Evolutionary conservation across 2,113 vertebrate species (phyloP), one percentile per base, ranked within the genome.

Genomic region (Tetrao urogallus): DNA sequence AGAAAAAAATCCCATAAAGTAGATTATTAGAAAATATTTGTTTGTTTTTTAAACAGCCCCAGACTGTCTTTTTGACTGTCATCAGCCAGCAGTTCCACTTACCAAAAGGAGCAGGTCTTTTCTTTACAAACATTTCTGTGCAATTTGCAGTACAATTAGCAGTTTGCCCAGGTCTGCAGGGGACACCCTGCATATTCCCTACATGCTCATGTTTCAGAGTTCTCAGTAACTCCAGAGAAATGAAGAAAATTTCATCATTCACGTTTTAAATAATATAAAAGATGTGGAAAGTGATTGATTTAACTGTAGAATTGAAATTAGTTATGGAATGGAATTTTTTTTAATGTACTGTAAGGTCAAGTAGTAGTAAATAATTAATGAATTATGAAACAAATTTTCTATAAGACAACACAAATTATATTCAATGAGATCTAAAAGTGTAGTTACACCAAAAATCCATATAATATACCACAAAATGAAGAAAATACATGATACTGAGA

Each of bases 361-460:
- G 92, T 91, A 87, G 93, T 43, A 85, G 75, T 95, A 93, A 96
- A 96, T 96, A 96, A 96, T 96, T 94, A 96, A 96, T 93, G 95
- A 94, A 95, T 95, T 96, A 93, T 76, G 95, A 95, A 92, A 93
- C 91, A 96, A 72, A 87, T 92, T 90, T 96, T 92, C 84, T 91
- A 65, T 84, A 95, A 86, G 45, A 82, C 73, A 95, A 91, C 67
- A 90, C 67, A 93, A 95, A 93, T 95, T 94, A 78, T 85, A 54
- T 42, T 81, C 89, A 89, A 56, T 83, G 70, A 82, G 78, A 89
- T 32, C 81, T 84, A 76, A 70, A 93, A 76, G 84, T 91, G 87
- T 89, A 93, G 70, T 92, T 96, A 96, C 74, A 91, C 83, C 81
- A 89, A 87, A 93, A 89, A 84, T 84, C 66, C 54, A 61, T 42